Base-by-base conservation (phyloP, 2,888 invertebrate genomes). In the Ypsolopha sequella region DNA sequence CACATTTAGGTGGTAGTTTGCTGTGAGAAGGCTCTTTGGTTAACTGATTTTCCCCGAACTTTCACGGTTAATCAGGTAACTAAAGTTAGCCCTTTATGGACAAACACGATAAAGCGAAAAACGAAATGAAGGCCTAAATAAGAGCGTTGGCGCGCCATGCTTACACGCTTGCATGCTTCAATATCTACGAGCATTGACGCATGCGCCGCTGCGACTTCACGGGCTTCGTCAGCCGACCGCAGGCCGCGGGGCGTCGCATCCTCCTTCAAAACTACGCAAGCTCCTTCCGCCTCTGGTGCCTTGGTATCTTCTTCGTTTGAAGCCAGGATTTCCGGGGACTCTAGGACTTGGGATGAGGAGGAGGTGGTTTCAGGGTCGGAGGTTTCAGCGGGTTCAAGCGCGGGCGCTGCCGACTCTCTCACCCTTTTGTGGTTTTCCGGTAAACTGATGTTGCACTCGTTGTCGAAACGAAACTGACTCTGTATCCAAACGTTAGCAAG, bases 391-490 rank as follows among this genome's bases (percentile, higher is more conserved):
- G 38, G 50, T 8, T 77, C 79, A 80, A 82, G 82, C 82, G 70
- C 74, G 71, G 73, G 80, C 71, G 80, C 79, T 69, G 67, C 63
- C 61, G 63, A 65, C 71, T 85, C 84, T 94, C 95, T 95, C 94
- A 97, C 98, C 95, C 96, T 92, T 92, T 96, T 96, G 89, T 98
- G 97, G 89, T 97, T 97, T 89, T 98, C 98, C 87, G 97, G 96
- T 76, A 98, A 92, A 89, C 95, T 96, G 88, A 96, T 91, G 90
- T 96, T 95, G 90, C 97, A 98, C 91, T 99, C 99, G 90, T 98
- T 98, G 91, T 99, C 99, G 90, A 99, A 99, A 82, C 98, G 94
- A 90, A 99, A 99, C 89, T 99, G 98, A 90, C 98, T 98, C 97
- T 99, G 92, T 71, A 78, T 80, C 77, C 65, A 54, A 7, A 24